phyloP scores from a whole-genome alignment of 1,140 invertebrate species.

The Melipona quadrifasciata region DNA sequence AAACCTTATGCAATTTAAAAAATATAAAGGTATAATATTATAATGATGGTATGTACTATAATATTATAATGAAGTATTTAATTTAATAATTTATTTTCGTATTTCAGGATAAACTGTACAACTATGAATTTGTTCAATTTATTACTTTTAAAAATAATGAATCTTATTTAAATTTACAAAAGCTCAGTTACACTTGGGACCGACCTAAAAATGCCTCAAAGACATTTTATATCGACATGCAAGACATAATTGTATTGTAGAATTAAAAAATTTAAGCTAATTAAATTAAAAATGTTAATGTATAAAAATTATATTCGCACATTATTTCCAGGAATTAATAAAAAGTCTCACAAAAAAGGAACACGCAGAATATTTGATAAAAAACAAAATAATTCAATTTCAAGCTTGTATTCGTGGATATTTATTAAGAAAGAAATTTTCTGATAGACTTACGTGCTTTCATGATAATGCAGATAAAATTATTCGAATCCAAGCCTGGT shows the following conservation, averaged over 20 bases:
- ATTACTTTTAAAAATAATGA: conserved; percentile 69
- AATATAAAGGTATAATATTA: conserved; percentile 22
- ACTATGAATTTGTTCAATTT: conserved; percentile 71
- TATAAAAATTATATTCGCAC: neutral
- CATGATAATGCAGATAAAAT: conserved; percentile 82
- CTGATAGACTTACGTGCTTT: conserved; percentile 81
- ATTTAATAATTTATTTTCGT: neutral
- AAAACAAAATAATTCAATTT: conserved; percentile 79
- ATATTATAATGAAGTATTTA: conserved; percentile 20
- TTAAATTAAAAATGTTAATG: neutral
- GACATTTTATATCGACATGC: conserved; percentile 69
- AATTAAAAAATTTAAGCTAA: neutral
- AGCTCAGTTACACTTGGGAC: conserved; percentile 76
- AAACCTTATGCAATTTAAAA: neutral
- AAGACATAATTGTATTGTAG: conserved; percentile 72
- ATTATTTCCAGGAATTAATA: conserved; percentile 41
- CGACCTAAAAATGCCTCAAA: conserved; percentile 67
- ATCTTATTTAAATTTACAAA: conserved; percentile 76
- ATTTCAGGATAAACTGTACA: conserved; percentile 66
- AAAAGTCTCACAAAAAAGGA: conserved; percentile 70
- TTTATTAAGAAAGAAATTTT: conserved; percentile 83
- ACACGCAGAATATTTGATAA: conserved; percentile 72
- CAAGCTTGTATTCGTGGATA: conserved; percentile 86
- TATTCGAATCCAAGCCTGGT: conserved; percentile 87
- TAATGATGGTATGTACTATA: neutral